Base-by-base conservation (phyloP, 1,140 invertebrate genomes). In the Pseudobourletiella spinata region DNA sequence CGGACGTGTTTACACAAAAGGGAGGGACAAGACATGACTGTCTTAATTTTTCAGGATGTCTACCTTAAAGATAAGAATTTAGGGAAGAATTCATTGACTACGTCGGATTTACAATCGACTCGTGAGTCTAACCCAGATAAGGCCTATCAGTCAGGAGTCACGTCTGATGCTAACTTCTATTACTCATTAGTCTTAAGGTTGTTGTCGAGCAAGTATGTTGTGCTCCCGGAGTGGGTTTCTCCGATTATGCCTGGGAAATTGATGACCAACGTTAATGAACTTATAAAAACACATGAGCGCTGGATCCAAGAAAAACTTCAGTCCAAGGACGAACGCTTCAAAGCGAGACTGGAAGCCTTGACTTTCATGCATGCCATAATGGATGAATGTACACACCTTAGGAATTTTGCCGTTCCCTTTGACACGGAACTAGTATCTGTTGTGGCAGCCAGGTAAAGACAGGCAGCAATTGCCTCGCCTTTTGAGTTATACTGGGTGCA, bases 331-430 rank as follows among this genome's bases (percentile, higher is more conserved):
- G 18, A 28, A 51, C 43, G 44, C 22, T n/a, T 35, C n/a, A 11
- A 48, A 35, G 42, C 46, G n/a, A 46, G 66, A 61, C 44, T 35
- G 48, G 63, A 65, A 28, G 88, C 89, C 1, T 67, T 93, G 11
- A 86, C 91, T 75, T 98, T 98, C 73, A 98, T 99, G 95, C 79
- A 88, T 25, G 93, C 93, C 0, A 86, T 99, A 63, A 98, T 98
- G 95, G 95, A 99, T 73, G 92, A 98, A 76, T 98, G 91, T 74
- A 99, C 96, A 2, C 94, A 97, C 77, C 77, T 99, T 1, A 88
- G 84, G 60, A 95, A 98, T 75, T 99, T 95, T 72, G 86, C 88
- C 15, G 76, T 84, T 3, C 81, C 81, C 0, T 83, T 86, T 24
- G 93, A 97, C 73, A 88, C 90, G 2, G 84, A 86, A 14, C 76